phyloP scores from a whole-genome alignment of 2,113 vertebrate species.

The Probosciger aterrimus region DNA sequence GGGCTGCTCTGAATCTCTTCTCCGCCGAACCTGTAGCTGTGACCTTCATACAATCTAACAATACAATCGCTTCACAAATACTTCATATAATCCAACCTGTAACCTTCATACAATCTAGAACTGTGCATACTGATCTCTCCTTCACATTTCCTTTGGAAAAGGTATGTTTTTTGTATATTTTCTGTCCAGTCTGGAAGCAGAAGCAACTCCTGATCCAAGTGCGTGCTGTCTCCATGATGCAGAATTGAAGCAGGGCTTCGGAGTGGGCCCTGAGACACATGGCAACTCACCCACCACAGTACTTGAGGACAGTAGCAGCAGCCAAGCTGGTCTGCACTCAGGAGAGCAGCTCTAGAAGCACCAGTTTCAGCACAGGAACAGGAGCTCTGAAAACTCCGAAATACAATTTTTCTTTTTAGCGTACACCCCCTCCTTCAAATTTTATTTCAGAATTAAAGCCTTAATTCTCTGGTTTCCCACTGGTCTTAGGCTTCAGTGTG shows the following conservation, averaged over 20 bases:
- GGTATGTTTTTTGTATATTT: not conserved
- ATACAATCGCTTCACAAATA: too few species aligned
- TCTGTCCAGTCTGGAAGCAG: not conserved
- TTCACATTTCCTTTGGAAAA: not conserved
- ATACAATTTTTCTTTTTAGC: not conserved
- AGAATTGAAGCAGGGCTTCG: not conserved
- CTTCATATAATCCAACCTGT: too few species aligned
- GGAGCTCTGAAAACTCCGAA: not conserved
- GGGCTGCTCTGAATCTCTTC: too few species aligned
- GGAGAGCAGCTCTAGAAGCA: not conserved
- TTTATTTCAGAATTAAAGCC: not conserved
- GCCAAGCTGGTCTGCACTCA: not conserved
- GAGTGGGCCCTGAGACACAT: not conserved
- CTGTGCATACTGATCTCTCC: not conserved
- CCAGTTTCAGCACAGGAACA: not conserved
- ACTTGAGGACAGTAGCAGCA: not conserved
- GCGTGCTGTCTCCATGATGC: not conserved
- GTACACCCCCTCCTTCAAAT: not conserved
- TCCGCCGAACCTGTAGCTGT: too few species aligned
- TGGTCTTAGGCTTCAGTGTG: not conserved
- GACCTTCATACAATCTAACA: too few species aligned
- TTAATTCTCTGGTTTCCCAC: not conserved
- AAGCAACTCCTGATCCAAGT: not conserved
- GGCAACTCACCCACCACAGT: not conserved
- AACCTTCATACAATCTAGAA: not conserved